A percentile compares a stretch with the other conserved stretches of the same genome.
phyloP scores from a whole-genome alignment of 2,888 invertebrate species.

The Oligia latruncula region DNA sequence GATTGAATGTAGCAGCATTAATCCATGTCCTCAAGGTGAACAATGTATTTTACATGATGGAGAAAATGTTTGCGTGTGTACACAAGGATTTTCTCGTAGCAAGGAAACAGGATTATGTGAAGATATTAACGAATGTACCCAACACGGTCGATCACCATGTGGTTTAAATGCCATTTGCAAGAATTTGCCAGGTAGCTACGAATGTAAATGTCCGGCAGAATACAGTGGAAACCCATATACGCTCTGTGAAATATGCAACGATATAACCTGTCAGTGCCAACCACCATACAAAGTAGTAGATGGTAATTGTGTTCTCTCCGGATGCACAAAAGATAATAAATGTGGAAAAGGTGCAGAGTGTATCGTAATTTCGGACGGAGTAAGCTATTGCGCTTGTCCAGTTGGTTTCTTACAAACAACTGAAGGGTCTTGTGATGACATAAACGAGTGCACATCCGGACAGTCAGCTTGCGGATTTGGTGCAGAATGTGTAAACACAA shows the following conservation, averaged over 20 bases:
- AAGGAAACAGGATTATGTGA: conserved; percentile 93
- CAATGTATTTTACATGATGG: conserved; percentile 95
- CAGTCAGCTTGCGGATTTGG: conserved; percentile 95
- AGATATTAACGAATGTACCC: conserved; percentile 96
- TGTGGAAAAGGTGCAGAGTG: conserved; percentile 97
- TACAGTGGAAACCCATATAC: conserved; percentile 97
- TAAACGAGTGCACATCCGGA: conserved; percentile 95
- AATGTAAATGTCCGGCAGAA: conserved; percentile 96
- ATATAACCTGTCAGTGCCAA: conserved; percentile 96
- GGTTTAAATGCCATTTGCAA: conserved; percentile 97
- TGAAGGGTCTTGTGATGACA: conserved; percentile 96
- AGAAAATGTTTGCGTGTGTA: conserved; percentile 96
- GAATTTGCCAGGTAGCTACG: conserved; percentile 97
- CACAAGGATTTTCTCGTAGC: conserved; percentile 95
- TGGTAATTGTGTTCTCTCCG: conserved; percentile 95
- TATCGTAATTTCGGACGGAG: conserved; percentile 96
- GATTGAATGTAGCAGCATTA: conserved; percentile 92
- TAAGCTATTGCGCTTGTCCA: conserved; percentile 98
- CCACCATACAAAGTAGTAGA: conserved; percentile 96
- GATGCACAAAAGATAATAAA: conserved; percentile 94
- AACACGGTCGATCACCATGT: conserved; percentile 94
- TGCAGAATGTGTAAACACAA: conserved; percentile 95
- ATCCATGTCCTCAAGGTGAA: conserved; percentile 96
- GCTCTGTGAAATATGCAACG: conserved; percentile 95
- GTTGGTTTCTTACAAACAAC: conserved; percentile 94